Conservation (phyloP, 2,888 invertebrate species). For the Trachelus iudaicus region DNA sequence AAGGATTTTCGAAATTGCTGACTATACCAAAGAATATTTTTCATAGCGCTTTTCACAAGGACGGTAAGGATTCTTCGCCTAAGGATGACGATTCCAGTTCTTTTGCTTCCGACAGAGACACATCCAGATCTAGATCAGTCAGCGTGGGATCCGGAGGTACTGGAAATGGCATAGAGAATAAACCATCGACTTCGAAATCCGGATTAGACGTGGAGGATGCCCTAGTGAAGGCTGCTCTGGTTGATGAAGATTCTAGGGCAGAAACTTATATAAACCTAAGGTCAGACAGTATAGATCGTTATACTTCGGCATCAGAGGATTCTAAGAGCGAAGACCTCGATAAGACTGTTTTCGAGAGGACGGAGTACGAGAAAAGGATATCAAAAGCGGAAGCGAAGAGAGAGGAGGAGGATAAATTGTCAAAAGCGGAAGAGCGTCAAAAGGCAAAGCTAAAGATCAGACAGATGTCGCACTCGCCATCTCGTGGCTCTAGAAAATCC, state of each 20-base stretch:
- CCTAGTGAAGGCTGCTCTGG: constrained; percentile 19
- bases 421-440: constrained; percentile 22
- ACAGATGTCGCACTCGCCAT: constrained; percentile 44
- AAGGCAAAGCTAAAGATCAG: constrained; percentile 24
- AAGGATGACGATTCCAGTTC: constrained; percentile 29
- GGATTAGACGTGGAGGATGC: constrained; percentile 15
- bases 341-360: constrained; percentile 9
- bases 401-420: background rate
- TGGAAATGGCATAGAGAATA: constrained; percentile 4
- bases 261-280: constrained; percentile 16
- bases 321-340: constrained; percentile 17
- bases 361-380: constrained; percentile 7
- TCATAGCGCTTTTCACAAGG: constrained; percentile 55
- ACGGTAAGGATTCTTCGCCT: constrained; percentile 32
- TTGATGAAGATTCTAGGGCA: background rate
- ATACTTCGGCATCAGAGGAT: constrained; percentile 10
- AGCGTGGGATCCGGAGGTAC: constrained; percentile 42
- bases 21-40: constrained; percentile 59
- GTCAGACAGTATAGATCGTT: constrained; percentile 13
- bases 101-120: constrained; percentile 27
- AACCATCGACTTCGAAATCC: constrained; percentile 6
- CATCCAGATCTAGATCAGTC: constrained; percentile 42
- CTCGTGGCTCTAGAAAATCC: constrained; percentile 25
- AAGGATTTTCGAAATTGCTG: constrained; percentile 53
- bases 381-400: background rate